A percentile compares a stretch with the other conserved stretches of the same genome.
Evolutionary conservation across 2,113 vertebrate species (phyloP).

Genomic region (Hemibagrus wyckioides): DNA sequence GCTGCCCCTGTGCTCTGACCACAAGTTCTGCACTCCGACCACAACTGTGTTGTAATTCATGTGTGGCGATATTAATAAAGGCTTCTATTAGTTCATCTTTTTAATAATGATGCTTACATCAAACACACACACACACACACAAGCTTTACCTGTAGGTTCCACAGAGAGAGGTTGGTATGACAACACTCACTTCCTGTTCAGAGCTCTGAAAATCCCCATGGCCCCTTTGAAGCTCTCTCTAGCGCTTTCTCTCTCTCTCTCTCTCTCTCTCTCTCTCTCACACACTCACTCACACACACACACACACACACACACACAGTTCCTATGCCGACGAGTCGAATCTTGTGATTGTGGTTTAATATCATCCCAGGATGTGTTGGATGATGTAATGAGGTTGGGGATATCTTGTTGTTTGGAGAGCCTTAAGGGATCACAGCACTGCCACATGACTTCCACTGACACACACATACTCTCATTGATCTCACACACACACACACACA

Average conservation of each 20-base stretch:
- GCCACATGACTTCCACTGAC: slow-evolving; percentile 33
- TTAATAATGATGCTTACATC: not conserved
- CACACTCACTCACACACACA: not conserved
- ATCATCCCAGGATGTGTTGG: not conserved
- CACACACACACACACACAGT: slow-evolving; percentile 20
- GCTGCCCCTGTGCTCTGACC: too few species aligned
- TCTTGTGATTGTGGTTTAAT: not conserved
- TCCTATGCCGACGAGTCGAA: not conserved
- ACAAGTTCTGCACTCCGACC: too few species aligned
- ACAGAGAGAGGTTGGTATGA: slow-evolving; percentile 22
- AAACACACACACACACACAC: slow-evolving; percentile 11
- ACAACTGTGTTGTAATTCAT: too few species aligned
- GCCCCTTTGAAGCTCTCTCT: not conserved
- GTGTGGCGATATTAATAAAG: too few species aligned
- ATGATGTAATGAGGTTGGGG: slow-evolving; percentile 2
- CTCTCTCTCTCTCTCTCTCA: not conserved
- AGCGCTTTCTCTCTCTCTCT: not conserved
- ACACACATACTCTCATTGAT: slow-evolving; percentile 24
- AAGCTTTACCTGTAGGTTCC: not conserved
- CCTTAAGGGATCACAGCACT: slow-evolving; percentile 34
- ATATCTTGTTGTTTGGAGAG: not conserved
- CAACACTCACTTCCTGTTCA: slow-evolving; percentile 21
- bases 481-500: slow-evolving; percentile 28
- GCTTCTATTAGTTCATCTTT: too few species aligned
- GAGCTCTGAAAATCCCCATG: slow-evolving; percentile 25